Base-by-base conservation (phyloP, 1,140 invertebrate genomes). In the Cydia fagiglandana region DNA sequence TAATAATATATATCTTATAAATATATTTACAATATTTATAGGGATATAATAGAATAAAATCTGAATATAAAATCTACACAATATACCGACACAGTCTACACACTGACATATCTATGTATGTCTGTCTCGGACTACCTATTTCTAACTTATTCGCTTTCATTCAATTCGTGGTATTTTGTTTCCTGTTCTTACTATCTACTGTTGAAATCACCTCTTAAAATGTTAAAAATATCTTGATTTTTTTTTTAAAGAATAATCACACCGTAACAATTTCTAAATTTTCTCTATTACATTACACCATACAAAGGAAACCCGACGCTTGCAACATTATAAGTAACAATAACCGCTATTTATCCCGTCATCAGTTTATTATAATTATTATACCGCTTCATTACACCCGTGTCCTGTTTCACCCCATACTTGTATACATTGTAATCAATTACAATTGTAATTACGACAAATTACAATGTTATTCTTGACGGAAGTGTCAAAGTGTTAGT, bases 401-500 rank as follows among this genome's bases (percentile, higher is more conserved):
- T 9, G 56, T 61, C 20, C 56, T 20, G 20, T 61, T 61, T 61
- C 56, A 61, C 56, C 56, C 56, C 56, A 61, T 17, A 15, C 47
- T 5, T 53, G 15, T 53, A n/a, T 53, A 53, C 24, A 68, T 68
- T 68, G 66, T 70, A 70, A 38, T 66, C 30, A 66, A 66, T 66
- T 66, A 66, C 64, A 66, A 45, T 45, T n/a, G 66, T 70, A 70
- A 70, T 70, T 68, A 68, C 13, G 7, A 61, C 56, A 24, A 61
- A 61, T 61, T 61, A 61, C 56, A 61, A 61, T 61, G 56, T 61
- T 61, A 61, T 61, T 61, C n/a, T 61, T 61, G 56, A 6, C 56
- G 56, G 56, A 61, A 61, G 20, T 61, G 56, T 24, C 10, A 50
- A 50, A 61, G 56, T 61, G 56, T 61, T 61, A 20, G 56, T 24